These are phyloP conservation scores for Turritopsis rubra DNA, from an alignment of 30 jellyfish, hydroid and myxozoan genomes.

Conservation along the genomic window DNA sequence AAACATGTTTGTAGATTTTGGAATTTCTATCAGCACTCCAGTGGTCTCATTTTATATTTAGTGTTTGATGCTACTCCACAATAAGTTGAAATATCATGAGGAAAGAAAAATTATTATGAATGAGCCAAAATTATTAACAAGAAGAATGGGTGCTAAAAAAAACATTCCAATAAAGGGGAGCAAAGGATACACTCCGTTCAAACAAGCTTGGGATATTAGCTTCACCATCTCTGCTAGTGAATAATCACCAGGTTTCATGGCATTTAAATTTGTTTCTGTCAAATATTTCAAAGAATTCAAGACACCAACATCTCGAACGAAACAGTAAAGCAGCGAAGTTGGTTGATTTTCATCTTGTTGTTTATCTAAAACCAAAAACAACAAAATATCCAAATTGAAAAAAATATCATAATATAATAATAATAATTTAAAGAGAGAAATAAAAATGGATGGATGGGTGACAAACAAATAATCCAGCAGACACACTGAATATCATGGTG, in stretches of 20 bases:
- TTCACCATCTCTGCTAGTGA: conserved; percentile 27
- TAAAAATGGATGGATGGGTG: too few relatives aligned
- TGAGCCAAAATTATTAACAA: too few relatives aligned
- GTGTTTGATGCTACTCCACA: too few relatives aligned
- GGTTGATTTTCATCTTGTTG: conserved; percentile 19
- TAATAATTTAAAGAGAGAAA: too few relatives aligned
- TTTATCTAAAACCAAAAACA: background rate
- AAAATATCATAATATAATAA: background rate
- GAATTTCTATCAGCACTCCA: too few relatives aligned
- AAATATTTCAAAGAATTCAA: conserved; percentile 22
- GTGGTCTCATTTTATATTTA: too few relatives aligned
- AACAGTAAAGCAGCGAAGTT: conserved; percentile 26
- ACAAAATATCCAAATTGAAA: background rate
- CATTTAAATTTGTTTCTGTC: conserved; percentile 29
- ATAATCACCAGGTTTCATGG: conserved; percentile 16
- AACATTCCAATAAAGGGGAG: background rate
- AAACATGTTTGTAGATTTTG: too few relatives aligned
- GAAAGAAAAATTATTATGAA: too few relatives aligned
- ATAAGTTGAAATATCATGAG: too few relatives aligned
- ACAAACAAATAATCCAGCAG: background rate
- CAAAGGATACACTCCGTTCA: conserved; percentile 47
- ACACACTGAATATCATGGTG: background rate
- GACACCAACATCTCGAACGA: conserved; percentile 32
- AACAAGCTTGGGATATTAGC: conserved; percentile 27
- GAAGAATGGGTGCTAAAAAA: too few relatives aligned